Conservation (phyloP, 2,888 invertebrate species). For the Acrobasis suavella region DNA sequence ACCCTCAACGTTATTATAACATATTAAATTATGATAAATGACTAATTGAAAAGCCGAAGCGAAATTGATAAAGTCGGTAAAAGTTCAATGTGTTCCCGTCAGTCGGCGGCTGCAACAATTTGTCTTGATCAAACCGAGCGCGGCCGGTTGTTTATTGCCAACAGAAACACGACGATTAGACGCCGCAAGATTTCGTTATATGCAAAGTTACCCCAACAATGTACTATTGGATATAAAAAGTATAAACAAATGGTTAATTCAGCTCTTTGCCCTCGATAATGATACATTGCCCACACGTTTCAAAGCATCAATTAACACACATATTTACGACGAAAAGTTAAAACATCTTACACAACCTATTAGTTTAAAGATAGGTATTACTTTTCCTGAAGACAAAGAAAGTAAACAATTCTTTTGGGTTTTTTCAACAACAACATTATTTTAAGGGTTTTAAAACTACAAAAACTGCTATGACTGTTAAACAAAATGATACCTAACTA, state of each 20-base stretch:
- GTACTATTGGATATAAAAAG: background rate
- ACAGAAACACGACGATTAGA: constrained; percentile 19
- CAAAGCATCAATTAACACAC: no score
- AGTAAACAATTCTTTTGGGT: no score
- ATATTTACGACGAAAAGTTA: no score
- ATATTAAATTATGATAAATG: constrained; percentile 21
- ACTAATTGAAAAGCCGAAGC: constrained; percentile 16
- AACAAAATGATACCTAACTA: no score
- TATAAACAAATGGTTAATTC: background rate
- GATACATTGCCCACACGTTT: no score
- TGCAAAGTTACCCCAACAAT: constrained; percentile 1
- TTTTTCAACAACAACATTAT: no score
- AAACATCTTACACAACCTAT: no score
- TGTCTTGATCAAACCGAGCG: constrained; percentile 48
- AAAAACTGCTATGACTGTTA: no score
- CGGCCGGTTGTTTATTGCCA: constrained; percentile 40
- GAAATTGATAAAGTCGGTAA: constrained; percentile 40
- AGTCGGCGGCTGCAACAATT: constrained; percentile 46
- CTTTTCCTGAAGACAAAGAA: no score
- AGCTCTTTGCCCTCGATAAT: no score
- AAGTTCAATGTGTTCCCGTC: constrained; percentile 42
- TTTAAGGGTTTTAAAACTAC: no score
- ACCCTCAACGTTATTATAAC: constrained; percentile 6
- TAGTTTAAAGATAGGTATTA: no score
- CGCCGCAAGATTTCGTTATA: constrained; percentile 6